Base-by-base conservation (phyloP, 37 sponge, comb jelly and placozoan species). In the Cladorhizidae sp. region DNA sequence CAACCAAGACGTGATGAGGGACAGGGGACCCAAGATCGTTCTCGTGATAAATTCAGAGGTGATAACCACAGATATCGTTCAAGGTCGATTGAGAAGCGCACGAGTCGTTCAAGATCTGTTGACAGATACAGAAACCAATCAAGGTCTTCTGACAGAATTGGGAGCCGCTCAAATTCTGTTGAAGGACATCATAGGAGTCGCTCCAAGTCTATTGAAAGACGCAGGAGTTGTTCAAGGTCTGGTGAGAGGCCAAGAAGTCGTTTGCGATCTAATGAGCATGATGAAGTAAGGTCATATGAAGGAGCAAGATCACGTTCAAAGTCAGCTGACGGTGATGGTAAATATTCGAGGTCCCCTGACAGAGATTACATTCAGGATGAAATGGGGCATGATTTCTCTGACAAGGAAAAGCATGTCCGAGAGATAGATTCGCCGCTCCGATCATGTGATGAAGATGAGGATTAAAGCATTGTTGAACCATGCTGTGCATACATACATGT, bases 181-280 rank as follows among this genome's bases (percentile, higher is more conserved):
- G n/a, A n/a, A n/a, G n/a, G n/a, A n/a, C n/a, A 22, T n/a, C 62
- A 17, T 22, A 61, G 62, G 54, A 18, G 15, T 15, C 54, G 54
- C 15, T 52, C 54, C 54, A 52, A 52, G 62, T 68, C 69, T 36
- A 20, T 9, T 68, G 69, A 68, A 36, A 68, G 69, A 63, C 12
- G 64, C 8, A 7, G 40, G 35, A 32, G 57, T 26, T 57, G 74
- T 54, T 74, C 74, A 17, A 74, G 57, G 28, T 68, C 69, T 28
- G 6, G 40, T 39, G 62, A 61, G 26, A 54, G 55, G 17, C 12
- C 12, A 17, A 54, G 22, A 61, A 26, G 28, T 21, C 62, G 62
- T 61, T 61, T 28, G 20, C 6, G 62, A 61, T 61, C 62, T 21
- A 61, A 28, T 7, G 22, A 61, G 20, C 62, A 61, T 61, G 62